Evolutionary conservation across 2,113 vertebrate genomes (phyloP).

Genomic region (Sarotherodon lohbergeri): DNA sequence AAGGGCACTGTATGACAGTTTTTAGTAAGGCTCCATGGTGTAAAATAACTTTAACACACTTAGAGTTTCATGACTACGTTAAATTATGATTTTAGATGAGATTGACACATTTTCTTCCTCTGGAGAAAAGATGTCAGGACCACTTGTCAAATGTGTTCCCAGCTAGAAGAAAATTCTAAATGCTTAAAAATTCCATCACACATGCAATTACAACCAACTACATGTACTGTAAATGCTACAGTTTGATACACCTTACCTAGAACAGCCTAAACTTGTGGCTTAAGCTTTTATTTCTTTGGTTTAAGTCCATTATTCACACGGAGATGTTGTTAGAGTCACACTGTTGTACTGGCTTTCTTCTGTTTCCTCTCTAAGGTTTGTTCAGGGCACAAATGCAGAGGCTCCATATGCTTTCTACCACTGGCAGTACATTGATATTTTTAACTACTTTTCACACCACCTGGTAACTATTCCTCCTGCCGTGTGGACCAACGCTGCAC

Average conservation of each 20-base stretch:
- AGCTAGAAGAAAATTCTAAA: fast-evolving
- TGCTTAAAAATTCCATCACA: neutral
- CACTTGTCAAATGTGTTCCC: neutral
- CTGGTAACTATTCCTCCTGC: slow-evolving; percentile 86
- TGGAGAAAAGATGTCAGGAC: neutral
- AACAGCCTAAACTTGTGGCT: neutral
- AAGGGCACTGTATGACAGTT: neutral
- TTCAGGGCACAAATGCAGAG: slow-evolving; percentile 77
- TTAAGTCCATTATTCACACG: neutral
- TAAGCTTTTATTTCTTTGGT: neutral
- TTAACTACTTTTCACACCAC: slow-evolving; percentile 93
- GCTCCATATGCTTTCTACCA: slow-evolving; percentile 90
- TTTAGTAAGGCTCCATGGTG: neutral
- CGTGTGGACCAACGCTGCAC: slow-evolving; percentile 88
- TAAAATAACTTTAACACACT: neutral
- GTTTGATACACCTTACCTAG: neutral
- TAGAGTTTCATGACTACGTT: neutral
- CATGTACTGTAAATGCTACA: neutral
- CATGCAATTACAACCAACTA: neutral
- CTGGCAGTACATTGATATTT: slow-evolving; percentile 90
- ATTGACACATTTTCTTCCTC: neutral
- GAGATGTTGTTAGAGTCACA: neutral
- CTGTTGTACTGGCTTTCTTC: neutral
- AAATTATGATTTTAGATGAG: fast-evolving
- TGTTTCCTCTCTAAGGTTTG: slow-evolving; percentile 75